Evolutionary conservation across 1,140 invertebrate genomes (phyloP).

Genomic region (Aphis gossypii): DNA sequence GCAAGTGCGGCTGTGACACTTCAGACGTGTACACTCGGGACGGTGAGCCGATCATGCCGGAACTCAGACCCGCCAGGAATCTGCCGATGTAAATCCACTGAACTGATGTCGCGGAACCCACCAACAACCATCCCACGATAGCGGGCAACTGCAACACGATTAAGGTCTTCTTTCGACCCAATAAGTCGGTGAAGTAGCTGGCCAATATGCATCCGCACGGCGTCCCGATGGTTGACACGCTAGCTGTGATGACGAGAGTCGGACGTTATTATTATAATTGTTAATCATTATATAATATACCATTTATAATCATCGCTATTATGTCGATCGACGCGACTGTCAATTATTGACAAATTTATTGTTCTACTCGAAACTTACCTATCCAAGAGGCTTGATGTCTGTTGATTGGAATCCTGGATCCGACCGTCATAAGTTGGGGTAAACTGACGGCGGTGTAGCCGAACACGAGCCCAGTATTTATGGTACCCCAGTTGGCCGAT

Average conservation of each 20-base stretch:
- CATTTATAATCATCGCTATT: background rate
- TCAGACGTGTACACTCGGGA: constrained; percentile 74
- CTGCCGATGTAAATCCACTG: constrained; percentile 71
- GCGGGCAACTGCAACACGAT: constrained; percentile 75
- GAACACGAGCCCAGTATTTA: constrained; percentile 76
- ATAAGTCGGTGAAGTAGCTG: constrained; percentile 75
- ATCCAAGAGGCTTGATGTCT: constrained; percentile 75
- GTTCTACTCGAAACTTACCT: constrained; percentile 66
- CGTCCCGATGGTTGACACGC: constrained; percentile 75
- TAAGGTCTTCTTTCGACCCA: constrained; percentile 72
- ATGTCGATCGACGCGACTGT: no score
- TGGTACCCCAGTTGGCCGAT: constrained; percentile 73
- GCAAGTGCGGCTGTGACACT: constrained; percentile 73
- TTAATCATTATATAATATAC: background rate
- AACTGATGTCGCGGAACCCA: constrained; percentile 69
- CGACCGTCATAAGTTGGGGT: constrained; percentile 70
- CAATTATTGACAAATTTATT: background rate
- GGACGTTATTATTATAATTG: background rate
- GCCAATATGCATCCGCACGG: constrained; percentile 76
- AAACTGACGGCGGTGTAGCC: constrained; percentile 77
- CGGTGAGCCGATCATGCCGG: constrained; percentile 75
- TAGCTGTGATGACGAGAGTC: constrained; percentile 68
- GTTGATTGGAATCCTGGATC: constrained; percentile 69
- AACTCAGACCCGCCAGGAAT: constrained; percentile 72
- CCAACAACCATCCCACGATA: constrained; percentile 74